Base-by-base conservation (phyloP, 2,113 vertebrate species). In the Crotalus viridis region DNA sequence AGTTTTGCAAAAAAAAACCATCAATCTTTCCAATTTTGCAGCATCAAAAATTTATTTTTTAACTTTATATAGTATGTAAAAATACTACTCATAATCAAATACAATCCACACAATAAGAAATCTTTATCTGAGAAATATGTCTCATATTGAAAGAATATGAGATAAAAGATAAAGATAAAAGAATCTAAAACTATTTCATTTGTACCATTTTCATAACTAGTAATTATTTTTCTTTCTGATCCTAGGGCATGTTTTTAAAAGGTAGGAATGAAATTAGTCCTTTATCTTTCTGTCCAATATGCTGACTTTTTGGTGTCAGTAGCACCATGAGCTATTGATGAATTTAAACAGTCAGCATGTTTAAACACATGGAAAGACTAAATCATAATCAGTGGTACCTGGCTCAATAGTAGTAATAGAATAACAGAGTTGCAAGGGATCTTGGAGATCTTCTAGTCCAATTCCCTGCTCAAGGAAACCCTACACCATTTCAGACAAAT, bases 1-100 rank as follows among this genome's bases (percentile, higher is more conserved):
- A 0, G 0, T 85, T 33, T 51, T 90, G 5, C 89, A 10, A 0
- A 1, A 39, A 39, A 39, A 61, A 24, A 17, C 0, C 52, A 21
- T 33, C 74, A 92, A 91, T 43, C 22, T 52, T 33, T 94, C 59
- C 10, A 51, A 52, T 69, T 88, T 19, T 19, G 28, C 5, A 0
- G 56, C 5, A 1, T 33, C 90, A 24, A 12, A 12, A 85, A 91
- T 93, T 52, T 17, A 0, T 5, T 0, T 8, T 39, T 8, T 8
- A 57, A n/a, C 10, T 64, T 61, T 89, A 2, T 15, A 24, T 2
- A 24, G 54, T 57, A 5, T 10, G 2, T 2, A 55, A 90, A 90
- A 24, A 24, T 56, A 10, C 0, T 1, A 61, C 17, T 46, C 19
- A 88, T 74, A n/a, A 4, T 46, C 6, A 59, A 4, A 91, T 2